Evolutionary conservation across 2,888 invertebrate species (phyloP), one percentile per base, ranked within the genome.

Genomic region (Heteromyza rotundicornis): DNA sequence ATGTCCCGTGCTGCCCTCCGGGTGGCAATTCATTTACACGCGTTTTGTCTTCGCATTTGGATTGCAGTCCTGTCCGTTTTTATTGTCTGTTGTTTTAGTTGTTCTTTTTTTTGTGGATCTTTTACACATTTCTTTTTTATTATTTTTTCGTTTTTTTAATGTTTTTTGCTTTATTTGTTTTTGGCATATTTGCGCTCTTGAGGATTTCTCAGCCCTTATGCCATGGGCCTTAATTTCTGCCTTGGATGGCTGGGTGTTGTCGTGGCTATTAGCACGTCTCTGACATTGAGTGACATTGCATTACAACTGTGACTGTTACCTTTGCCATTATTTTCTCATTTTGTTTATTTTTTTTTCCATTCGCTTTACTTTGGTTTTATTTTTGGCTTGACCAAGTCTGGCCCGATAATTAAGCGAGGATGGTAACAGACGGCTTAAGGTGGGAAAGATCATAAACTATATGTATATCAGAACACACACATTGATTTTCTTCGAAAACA

Each of bases 241-340:
- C 19, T 8, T 19, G 47, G 17, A 40, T 47, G 17, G 16, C 7
- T 47, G 17, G 16, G 17, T 19, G 51, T 51, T 50, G 20, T 36
- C 44, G n/a, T 57, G 63, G 35, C 59, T 59, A 63, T 64, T 66
- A 64, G 62, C 64, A 64, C 60, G 62, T 66, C n/a, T n/a, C 66
- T 65, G 67, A 67, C 65, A 64, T 67, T 67, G 65, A 67, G 60
- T 65, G 65, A 65, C 67, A 65, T 67, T 65, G 64, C 59, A 62
- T 62, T 64, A 62, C 59, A 63, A 58, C 64, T 62, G 60, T 58
- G 50, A 57, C 32, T 57, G 59, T 58, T 64, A n/a, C 36, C 50
- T 35, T 17, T 59, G 19, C 27, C 35, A n/a, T n/a, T 47, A 19
- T 19, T 14, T 51, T 23, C 10, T 27, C 7, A 10, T 27, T 27